Evolutionary conservation across 1,140 invertebrate species (phyloP), one percentile per base, ranked within the genome.

Genomic region (Sinonovacula constricta): DNA sequence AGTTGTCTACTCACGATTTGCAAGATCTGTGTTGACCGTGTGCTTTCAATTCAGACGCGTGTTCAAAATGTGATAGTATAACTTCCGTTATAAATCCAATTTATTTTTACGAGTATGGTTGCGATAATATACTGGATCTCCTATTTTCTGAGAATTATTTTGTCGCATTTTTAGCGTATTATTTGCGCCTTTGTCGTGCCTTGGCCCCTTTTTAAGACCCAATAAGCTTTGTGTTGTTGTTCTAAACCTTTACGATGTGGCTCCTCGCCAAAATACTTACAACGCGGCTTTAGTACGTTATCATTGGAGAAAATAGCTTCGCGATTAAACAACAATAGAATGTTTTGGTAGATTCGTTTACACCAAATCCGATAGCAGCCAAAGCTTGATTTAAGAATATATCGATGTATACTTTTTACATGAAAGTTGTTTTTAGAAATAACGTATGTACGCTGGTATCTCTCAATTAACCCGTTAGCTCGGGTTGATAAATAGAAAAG

Each of bases 371-470:
- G 74, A 79, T 15, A 75, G 15, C 56, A 75, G 65, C 7, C 74
- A 49, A 26, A 79, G 78, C 33, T 51, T 71, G 59, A 78, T 83
- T 45, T 56, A 12, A n/a, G n/a, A n/a, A n/a, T n/a, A n/a, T n/a
- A n/a, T n/a, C n/a, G n/a, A n/a, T n/a, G n/a, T n/a, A n/a, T n/a
- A n/a, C n/a, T n/a, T n/a, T n/a, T n/a, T n/a, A n/a, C n/a, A n/a
- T n/a, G n/a, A n/a, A n/a, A n/a, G n/a, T n/a, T n/a, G n/a, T n/a
- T n/a, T n/a, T n/a, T n/a, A n/a, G n/a, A n/a, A n/a, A n/a, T n/a
- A n/a, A n/a, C n/a, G n/a, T n/a, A n/a, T n/a, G n/a, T n/a, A n/a
- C n/a, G n/a, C n/a, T n/a, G n/a, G n/a, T n/a, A n/a, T n/a, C n/a
- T n/a, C n/a, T n/a, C n/a, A n/a, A n/a, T n/a, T n/a, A n/a, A n/a